Conservation (phyloP, 2,113 vertebrate species). For the Prinia subflava region DNA sequence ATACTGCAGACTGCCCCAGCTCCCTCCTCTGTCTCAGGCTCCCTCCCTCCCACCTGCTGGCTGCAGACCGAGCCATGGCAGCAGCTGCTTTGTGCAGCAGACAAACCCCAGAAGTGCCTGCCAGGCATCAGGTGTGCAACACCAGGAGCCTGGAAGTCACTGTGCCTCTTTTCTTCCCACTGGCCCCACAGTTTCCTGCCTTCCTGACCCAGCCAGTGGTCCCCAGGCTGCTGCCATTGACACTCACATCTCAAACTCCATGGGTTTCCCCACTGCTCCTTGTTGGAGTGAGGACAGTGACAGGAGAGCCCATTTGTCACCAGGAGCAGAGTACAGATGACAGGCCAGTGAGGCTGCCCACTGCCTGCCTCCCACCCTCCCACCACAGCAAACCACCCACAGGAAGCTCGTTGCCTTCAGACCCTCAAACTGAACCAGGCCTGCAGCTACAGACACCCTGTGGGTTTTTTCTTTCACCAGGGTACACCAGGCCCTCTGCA, state of each 20-base stretch:
- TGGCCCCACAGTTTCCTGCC: fast-evolving
- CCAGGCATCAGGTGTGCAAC: fast-evolving
- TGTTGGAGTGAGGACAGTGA: neutral
- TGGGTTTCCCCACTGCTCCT: neutral
- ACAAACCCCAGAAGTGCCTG: neutral
- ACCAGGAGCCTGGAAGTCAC: neutral
- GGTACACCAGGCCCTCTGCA: neutral
- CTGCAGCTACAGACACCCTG: neutral
- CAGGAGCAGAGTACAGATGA: neutral
- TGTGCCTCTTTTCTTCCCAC: neutral
- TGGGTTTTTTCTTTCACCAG: neutral
- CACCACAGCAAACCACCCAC: neutral
- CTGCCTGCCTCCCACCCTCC: neutral
- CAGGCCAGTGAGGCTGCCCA: neutral
- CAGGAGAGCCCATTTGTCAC: neutral
- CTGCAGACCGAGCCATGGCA: neutral
- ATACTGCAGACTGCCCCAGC: neutral
- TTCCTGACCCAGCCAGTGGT: neutral
- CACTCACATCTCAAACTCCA: neutral
- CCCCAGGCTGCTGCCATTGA: neutral
- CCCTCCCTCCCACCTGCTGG: neutral
- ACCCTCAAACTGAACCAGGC: neutral
- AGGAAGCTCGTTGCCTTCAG: fast-evolving
- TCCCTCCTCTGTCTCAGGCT: neutral
- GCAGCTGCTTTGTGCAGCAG: neutral